A percentile compares a stretch with the other conserved stretches of the same genome.
Conservation (phyloP, 92 coral and sea anemone genomes). For the Bergia sp. region DNA sequence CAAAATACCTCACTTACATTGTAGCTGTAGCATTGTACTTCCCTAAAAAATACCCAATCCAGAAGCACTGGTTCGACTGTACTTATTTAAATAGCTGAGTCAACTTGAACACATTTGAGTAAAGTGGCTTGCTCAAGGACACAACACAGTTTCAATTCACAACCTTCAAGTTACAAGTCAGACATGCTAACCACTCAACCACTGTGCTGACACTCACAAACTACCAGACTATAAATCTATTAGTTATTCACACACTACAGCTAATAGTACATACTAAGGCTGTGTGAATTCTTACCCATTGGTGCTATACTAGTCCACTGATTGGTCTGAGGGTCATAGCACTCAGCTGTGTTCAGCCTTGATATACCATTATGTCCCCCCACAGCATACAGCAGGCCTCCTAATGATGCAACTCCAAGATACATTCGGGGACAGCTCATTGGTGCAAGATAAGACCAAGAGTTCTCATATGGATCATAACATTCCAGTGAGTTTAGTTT, state of each 20-base stretch:
- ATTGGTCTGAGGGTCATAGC: slow-evolving; percentile 92
- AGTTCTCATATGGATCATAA: slow-evolving; percentile 76
- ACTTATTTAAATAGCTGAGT: too few relatives aligned
- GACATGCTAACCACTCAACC: too few relatives aligned
- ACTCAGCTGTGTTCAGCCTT: slow-evolving; percentile 86
- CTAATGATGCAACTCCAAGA: slow-evolving; percentile 81
- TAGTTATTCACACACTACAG: too few relatives aligned
- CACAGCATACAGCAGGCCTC: slow-evolving; percentile 88
- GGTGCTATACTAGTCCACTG: slow-evolving; percentile 80
- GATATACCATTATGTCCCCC: slow-evolving; percentile 93
- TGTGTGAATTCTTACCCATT: slow-evolving; percentile 71
- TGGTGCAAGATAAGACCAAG: slow-evolving; percentile 73
- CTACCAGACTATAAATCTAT: too few relatives aligned
- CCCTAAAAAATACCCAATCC: too few relatives aligned
- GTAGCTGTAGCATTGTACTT: too few relatives aligned
- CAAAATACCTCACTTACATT: too few relatives aligned
- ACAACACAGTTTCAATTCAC: too few relatives aligned
- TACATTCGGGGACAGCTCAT: slow-evolving; percentile 90
- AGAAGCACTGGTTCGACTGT: too few relatives aligned
- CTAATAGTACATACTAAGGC: neutral
- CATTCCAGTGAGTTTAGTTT: slow-evolving; percentile 84
- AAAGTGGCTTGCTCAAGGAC: neutral
- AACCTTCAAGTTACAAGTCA: too few relatives aligned
- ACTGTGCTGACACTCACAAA: neutral
- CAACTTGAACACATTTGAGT: neutral